These are phyloP conservation scores for Anguilla megastoma DNA, from an alignment of 2,797 vertebrate species.

Conservation along the genomic window DNA sequence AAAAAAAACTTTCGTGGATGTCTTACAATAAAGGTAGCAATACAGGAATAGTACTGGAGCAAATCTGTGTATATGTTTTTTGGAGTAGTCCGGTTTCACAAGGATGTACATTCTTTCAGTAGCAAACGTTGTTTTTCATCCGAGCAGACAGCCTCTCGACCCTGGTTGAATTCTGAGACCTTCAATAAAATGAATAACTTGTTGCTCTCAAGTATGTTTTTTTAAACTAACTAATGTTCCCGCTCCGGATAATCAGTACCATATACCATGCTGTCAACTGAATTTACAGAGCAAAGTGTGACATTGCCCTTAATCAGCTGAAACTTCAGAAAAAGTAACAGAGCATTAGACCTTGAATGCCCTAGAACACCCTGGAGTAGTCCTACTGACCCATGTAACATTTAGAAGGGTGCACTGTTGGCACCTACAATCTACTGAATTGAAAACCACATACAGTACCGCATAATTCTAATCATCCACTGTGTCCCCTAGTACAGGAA, in stretches of 20 bases:
- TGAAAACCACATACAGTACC: neutral
- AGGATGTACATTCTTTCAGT: neutral
- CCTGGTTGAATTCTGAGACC: neutral
- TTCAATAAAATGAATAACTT: neutral
- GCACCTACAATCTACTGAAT: neutral
- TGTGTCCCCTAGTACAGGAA: neutral
- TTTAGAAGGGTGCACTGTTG: neutral
- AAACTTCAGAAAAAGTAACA: neutral
- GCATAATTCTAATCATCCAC: neutral
- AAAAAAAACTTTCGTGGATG: neutral
- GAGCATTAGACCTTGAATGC: neutral
- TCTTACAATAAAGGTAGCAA: neutral
- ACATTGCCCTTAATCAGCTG: neutral
- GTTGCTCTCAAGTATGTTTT: constrained; percentile 1
- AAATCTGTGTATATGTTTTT: neutral
- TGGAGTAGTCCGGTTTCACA: constrained; percentile 11
- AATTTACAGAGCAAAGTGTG: neutral
- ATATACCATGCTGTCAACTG: neutral
- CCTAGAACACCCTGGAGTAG: neutral
- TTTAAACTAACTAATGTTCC: neutral
- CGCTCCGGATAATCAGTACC: neutral
- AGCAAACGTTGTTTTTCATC: neutral
- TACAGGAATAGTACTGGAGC: neutral
- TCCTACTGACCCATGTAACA: neutral
- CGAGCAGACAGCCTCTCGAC: neutral